Conservation (phyloP, 2,797 vertebrate species). For the Anguilla marmorata region DNA sequence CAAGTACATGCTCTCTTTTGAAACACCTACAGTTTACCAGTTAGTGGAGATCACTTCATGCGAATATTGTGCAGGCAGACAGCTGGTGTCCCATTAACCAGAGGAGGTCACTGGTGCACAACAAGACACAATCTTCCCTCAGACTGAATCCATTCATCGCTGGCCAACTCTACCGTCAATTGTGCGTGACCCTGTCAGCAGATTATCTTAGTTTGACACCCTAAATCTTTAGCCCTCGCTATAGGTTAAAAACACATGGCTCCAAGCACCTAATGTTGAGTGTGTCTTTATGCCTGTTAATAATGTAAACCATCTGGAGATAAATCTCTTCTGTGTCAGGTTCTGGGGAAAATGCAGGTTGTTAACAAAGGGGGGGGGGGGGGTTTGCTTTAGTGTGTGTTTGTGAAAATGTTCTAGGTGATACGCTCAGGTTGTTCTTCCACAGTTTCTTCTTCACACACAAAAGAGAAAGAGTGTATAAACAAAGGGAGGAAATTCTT, state of each 20-base stretch:
- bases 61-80: not conserved
- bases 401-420: not conserved
- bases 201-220: not conserved
- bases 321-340: not conserved
- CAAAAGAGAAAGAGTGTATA: not conserved
- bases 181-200: not conserved
- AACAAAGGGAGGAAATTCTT: conserved; percentile 11
- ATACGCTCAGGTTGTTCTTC: not conserved
- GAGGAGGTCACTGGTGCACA: not conserved
- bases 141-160: not conserved
- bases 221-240: not conserved
- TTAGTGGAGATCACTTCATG: not conserved
- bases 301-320: not conserved
- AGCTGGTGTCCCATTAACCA: not conserved
- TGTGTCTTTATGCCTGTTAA: not conserved
- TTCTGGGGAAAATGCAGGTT: not conserved
- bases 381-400: not conserved
- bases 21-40: not conserved
- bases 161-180: not conserved
- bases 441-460: not conserved
- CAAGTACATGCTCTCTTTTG: not conserved
- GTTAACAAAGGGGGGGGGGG: not conserved
- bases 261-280: not conserved
- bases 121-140: not conserved
- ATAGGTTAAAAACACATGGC: not conserved